These are phyloP conservation scores for Alosa alosa DNA, from an alignment of 2,113 vertebrate genomes.

Conservation along the genomic window DNA sequence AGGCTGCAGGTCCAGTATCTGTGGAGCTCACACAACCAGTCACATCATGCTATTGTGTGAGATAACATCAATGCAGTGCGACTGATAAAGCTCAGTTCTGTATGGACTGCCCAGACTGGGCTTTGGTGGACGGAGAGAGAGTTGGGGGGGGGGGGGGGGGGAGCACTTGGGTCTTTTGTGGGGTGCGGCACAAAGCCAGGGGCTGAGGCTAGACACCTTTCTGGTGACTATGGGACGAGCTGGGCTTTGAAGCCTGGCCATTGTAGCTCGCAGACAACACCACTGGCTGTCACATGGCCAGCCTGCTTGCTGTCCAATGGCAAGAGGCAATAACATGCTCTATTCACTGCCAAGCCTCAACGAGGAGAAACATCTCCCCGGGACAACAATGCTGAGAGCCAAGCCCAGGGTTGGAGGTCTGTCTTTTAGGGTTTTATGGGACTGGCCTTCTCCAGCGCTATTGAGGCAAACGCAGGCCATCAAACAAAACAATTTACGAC, in stretches of 20 bases:
- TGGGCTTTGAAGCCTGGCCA: conserved; percentile 58
- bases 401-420: conserved; percentile 55
- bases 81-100: neutral
- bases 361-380: conserved; percentile 58
- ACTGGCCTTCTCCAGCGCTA: conserved; percentile 73
- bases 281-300: conserved; percentile 55
- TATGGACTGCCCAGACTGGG: neutral
- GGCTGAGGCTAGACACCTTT: conserved; percentile 24
- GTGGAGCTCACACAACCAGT: neutral
- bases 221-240: conserved; percentile 49
- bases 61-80: neutral
- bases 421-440: conserved; percentile 75
- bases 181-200: neutral
- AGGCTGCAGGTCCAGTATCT: neutral
- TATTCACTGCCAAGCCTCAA: conserved; percentile 62
- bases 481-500: conserved; percentile 77
- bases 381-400: conserved; percentile 67
- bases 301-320: conserved; percentile 56
- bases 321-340: conserved; percentile 61
- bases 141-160: neutral
- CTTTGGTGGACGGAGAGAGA: neutral
- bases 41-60: neutral
- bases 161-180: neutral
- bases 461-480: conserved; percentile 74
- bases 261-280: conserved; percentile 58